Conservation (phyloP, 2,888 invertebrate genomes). For the Ametastegia equiseti region DNA sequence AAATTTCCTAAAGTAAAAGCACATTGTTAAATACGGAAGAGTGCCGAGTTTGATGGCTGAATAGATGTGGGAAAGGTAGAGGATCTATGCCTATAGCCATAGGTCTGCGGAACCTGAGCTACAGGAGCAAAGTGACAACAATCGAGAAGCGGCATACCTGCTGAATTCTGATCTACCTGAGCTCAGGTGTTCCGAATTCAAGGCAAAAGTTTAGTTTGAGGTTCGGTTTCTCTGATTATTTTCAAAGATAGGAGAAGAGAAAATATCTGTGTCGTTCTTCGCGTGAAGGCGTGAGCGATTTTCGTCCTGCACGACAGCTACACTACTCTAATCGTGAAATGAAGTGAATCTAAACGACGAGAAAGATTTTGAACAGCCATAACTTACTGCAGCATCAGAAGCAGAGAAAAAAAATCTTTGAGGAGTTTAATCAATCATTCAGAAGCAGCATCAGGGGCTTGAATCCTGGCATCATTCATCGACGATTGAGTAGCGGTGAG, state of each 20-base stretch:
- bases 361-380: background rate
- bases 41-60: background rate
- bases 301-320: too few species aligned
- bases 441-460: background rate
- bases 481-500: background rate
- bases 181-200: slow-evolving; percentile 10
- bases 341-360: background rate
- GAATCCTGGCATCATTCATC: background rate
- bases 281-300: background rate
- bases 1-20: slow-evolving; percentile 3
- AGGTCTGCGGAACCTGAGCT: slow-evolving; percentile 33
- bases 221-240: slow-evolving; percentile 16
- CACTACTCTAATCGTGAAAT: background rate
- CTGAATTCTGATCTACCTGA: slow-evolving; percentile 12
- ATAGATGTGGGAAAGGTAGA: background rate
- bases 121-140: slow-evolving; percentile 22
- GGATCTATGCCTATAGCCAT: background rate
- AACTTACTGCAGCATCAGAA: background rate
- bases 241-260: background rate
- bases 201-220: background rate
- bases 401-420: background rate
- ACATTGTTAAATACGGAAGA: slow-evolving; percentile 14
- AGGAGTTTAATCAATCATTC: background rate
- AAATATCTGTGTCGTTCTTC: slow-evolving; percentile 2
- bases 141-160: slow-evolving; percentile 1